Evolutionary conservation across 2,888 invertebrate species (phyloP).

Genomic region (Flabesymbios commensalis): DNA sequence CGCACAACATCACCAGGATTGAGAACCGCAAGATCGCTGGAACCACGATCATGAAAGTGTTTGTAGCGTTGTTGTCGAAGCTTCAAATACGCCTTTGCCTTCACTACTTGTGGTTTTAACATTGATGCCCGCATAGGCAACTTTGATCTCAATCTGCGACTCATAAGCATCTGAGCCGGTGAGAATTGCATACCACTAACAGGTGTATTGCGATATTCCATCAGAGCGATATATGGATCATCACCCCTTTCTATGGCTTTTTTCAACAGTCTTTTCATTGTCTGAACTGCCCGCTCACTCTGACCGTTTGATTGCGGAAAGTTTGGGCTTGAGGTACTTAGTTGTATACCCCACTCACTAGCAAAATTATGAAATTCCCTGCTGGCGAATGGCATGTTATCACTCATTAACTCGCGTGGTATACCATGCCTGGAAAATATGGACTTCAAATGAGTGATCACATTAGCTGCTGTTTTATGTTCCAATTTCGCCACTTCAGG

Average conservation of each 20-base stretch:
- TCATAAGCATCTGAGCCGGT: conserved; percentile 33
- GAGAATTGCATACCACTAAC: conserved; percentile 24
- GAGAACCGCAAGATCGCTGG: neutral
- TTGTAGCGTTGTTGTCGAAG: neutral
- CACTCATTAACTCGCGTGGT: conserved; percentile 25
- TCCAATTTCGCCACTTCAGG: conserved; percentile 28
- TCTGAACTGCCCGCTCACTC: conserved; percentile 22
- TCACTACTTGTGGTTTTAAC: neutral
- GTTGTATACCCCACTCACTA: conserved; percentile 17
- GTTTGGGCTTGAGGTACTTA: conserved; percentile 16
- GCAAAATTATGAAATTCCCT: conserved; percentile 17
- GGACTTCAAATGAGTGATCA: conserved; percentile 22
- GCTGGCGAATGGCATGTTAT: conserved; percentile 34
- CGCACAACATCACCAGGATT: neutral
- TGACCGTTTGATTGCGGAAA: conserved; percentile 27
- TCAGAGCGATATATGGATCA: conserved; percentile 29
- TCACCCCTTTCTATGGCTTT: conserved; percentile 21
- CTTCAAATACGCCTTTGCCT: neutral
- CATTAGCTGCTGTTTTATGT: conserved; percentile 27
- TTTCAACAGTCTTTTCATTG: conserved; percentile 22
- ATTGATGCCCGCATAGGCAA: conserved; percentile 7
- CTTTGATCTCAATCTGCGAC: conserved; percentile 22
- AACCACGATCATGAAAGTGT: neutral
- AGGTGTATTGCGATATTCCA: conserved; percentile 31
- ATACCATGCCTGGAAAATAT: conserved; percentile 31